Evolutionary conservation across 2,113 vertebrate species (phyloP).

Genomic region (Mirza zaza): DNA sequence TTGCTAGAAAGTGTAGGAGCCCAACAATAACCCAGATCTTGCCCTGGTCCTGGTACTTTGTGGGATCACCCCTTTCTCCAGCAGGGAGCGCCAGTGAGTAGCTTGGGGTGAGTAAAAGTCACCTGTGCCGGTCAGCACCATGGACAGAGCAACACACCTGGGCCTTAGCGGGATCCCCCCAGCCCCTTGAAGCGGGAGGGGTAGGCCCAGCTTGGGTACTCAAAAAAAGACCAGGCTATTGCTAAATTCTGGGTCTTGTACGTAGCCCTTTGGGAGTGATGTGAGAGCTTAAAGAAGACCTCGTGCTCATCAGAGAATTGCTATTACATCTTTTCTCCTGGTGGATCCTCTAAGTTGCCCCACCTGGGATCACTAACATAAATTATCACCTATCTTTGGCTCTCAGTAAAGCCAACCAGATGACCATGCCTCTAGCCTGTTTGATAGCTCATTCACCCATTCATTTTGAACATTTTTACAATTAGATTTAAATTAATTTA

Average conservation of each 20-base stretch:
- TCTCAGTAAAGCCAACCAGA: slow-evolving; percentile 27
- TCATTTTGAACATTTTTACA: slow-evolving; percentile 45
- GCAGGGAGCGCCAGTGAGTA: background rate
- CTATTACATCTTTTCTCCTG: background rate
- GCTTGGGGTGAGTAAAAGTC: background rate
- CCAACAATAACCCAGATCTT: background rate
- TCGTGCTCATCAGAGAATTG: background rate
- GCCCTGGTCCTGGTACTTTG: background rate
- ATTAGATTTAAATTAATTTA: slow-evolving; percentile 9
- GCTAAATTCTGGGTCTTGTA: background rate
- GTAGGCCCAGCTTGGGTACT: background rate
- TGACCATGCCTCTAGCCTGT: background rate
- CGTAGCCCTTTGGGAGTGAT: background rate
- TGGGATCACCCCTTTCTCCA: background rate
- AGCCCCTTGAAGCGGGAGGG: background rate
- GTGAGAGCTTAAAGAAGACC: background rate
- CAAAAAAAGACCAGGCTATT: background rate
- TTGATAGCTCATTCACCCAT: background rate
- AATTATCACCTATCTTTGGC: background rate
- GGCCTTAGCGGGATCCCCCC: too few relatives aligned
- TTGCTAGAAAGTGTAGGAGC: background rate
- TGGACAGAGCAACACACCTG: background rate
- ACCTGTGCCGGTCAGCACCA: background rate
- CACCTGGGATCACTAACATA: background rate
- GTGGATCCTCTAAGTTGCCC: background rate